Conservation (phyloP, 2,113 vertebrate species). For the Crotalus horridus region DNA sequence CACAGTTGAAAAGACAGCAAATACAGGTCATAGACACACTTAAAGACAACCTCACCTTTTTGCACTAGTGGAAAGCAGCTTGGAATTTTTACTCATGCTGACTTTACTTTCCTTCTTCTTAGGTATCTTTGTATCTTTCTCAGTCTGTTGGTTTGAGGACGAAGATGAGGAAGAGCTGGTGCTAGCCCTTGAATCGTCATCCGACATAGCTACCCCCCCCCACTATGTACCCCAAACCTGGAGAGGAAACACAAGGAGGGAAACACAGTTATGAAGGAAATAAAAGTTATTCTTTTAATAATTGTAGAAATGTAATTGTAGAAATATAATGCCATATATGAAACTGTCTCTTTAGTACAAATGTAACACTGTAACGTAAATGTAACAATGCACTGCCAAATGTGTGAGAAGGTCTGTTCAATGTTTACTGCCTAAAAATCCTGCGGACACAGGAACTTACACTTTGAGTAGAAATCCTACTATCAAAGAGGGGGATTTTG, state of each 20-base stretch:
- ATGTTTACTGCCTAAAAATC: no score
- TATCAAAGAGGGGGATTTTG: no score
- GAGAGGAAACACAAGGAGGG: constrained; percentile 68
- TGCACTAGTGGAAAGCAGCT: constrained; percentile 93
- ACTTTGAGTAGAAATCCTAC: no score
- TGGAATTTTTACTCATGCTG: constrained; percentile 98
- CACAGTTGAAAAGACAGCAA: not conserved
- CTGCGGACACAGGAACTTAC: no score
- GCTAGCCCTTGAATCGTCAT: constrained; percentile 98
- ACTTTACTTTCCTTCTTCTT: constrained; percentile 94
- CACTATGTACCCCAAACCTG: constrained; percentile 75
- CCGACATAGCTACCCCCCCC: constrained; percentile 91
- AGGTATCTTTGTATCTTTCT: constrained; percentile 76
- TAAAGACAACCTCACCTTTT: constrained; percentile 79
- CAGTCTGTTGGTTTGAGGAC: constrained; percentile 83
- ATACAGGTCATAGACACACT: constrained; percentile 1
- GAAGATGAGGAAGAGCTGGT: constrained; percentile 91
- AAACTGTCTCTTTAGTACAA: no score
- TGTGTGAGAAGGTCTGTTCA: no score
- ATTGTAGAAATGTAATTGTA: no score
- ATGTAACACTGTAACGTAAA: no score
- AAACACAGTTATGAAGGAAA: constrained; percentile 41
- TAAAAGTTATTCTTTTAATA: no score
- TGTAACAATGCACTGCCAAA: no score
- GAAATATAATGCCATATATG: no score